phyloP scores from a whole-genome alignment of 2,113 vertebrate species.

The Pseudopipra pipra region DNA sequence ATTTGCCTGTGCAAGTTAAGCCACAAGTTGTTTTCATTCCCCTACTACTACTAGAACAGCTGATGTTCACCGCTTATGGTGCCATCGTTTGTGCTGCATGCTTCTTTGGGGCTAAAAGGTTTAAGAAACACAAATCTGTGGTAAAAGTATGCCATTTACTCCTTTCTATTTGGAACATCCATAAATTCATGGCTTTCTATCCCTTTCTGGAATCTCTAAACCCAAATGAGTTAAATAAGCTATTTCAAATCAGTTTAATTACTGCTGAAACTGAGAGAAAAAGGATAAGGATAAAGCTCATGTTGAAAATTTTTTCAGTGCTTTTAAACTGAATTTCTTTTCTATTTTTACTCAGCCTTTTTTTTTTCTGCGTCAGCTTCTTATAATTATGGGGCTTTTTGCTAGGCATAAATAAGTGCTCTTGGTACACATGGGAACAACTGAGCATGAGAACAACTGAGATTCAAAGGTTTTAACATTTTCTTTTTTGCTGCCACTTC shows the following conservation, averaged over 20 bases:
- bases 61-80: background rate
- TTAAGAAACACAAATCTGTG: background rate
- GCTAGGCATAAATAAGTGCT: constrained; percentile 32
- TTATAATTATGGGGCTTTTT: constrained; percentile 47
- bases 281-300: background rate
- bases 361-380: constrained; percentile 16
- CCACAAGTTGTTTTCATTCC: background rate
- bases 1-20: background rate
- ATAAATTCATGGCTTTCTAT: background rate
- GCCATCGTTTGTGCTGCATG: background rate
- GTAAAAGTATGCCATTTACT: background rate
- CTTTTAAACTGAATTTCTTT: constrained; percentile 23
- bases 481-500: background rate
- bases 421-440: background rate
- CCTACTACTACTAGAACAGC: background rate
- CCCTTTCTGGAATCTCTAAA: background rate
- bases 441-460: background rate
- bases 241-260: constrained; percentile 21
- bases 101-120: background rate
- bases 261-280: background rate
- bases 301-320: background rate
- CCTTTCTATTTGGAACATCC: background rate
- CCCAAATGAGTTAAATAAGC: background rate
- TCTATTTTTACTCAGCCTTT: constrained; percentile 12
- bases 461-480: background rate